phyloP scores from a whole-genome alignment of 53 echinoderm and acorn worm genomes.

The Hippasteria phrygiana region DNA sequence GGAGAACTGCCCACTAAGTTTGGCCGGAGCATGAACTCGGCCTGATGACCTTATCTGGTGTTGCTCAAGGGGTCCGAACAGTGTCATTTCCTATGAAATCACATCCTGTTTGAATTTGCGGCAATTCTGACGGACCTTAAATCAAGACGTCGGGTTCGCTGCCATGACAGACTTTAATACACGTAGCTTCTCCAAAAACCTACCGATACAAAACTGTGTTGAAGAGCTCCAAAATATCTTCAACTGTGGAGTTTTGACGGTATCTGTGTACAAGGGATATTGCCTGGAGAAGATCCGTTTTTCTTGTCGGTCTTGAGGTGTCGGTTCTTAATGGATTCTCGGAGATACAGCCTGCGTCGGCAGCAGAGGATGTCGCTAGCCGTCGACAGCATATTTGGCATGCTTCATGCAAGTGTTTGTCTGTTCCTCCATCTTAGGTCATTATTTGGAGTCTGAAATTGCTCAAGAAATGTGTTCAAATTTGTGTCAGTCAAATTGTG shows the following conservation, averaged over 20 bases:
- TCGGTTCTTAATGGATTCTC: conserved; percentile 17
- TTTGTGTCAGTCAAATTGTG: no score
- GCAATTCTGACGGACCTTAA: background rate
- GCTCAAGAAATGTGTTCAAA: no score
- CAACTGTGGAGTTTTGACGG: no score
- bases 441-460: no score
- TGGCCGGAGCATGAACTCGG: background rate
- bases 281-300: no score
- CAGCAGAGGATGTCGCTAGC: conserved; percentile 48
- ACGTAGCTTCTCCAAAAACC: background rate
- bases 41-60: background rate
- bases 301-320: no score
- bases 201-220: background rate
- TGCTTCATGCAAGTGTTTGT: conserved; percentile 60
- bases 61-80: background rate
- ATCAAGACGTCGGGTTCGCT: background rate
- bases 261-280: no score
- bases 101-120: conserved; percentile 44
- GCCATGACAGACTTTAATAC: background rate
- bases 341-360: background rate
- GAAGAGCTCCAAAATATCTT: background rate
- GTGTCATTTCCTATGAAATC: conserved; percentile 55
- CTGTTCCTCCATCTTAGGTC: background rate
- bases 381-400: conserved; percentile 56
- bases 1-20: background rate